Evolutionary conservation across 2,888 invertebrate genomes (phyloP).

Genomic region (Conops quadrifasciatus): DNA sequence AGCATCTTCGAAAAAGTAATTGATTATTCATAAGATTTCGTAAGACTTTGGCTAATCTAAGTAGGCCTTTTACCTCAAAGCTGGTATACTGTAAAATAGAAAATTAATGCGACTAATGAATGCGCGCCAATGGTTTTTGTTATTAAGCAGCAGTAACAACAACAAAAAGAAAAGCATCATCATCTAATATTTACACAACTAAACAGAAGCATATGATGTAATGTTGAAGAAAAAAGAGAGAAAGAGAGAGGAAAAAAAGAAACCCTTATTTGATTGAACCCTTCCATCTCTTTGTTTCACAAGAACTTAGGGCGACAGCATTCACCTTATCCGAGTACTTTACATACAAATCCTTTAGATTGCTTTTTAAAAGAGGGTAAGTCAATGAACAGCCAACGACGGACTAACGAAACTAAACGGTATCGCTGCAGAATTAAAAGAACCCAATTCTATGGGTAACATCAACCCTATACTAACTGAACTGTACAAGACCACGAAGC

Average conservation of each 20-base stretch:
- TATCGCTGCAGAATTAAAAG: not conserved
- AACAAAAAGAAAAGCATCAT: not conserved
- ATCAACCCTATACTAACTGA: not conserved
- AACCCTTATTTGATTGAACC: not conserved
- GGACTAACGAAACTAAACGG: not conserved
- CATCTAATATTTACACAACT: no score
- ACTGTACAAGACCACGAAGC: not conserved
- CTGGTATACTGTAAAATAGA: no score
- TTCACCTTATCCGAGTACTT: not conserved
- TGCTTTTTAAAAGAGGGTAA: not conserved
- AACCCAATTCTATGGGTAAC: not conserved
- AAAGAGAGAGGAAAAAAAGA: not conserved
- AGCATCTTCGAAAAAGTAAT: no score
- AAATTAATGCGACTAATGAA: no score
- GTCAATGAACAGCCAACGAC: slow-evolving; percentile 13
- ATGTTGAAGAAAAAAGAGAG: not conserved
- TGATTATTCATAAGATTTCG: no score
- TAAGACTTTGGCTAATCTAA: no score
- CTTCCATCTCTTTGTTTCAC: not conserved
- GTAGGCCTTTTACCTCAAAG: no score
- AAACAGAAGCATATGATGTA: not conserved
- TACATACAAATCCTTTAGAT: slow-evolving; percentile 1
- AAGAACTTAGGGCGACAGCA: not conserved
- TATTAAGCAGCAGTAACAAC: not conserved
- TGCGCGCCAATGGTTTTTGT: no score